Evolutionary conservation across 2,888 invertebrate genomes (phyloP).

Genomic region (Sphinx pinastri): DNA sequence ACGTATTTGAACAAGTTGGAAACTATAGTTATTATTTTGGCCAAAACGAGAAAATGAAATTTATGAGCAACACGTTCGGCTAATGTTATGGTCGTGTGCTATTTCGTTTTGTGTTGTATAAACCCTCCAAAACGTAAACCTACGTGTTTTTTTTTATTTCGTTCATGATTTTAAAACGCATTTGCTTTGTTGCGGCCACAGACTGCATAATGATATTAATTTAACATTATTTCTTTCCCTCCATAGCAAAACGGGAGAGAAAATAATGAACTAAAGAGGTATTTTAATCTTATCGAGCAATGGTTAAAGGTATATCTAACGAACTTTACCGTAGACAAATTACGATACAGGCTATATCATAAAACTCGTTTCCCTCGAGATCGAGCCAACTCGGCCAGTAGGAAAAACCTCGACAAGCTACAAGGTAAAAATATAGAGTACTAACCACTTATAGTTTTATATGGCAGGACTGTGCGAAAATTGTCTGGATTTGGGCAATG

Average conservation of each 20-base stretch:
- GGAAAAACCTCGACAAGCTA: conserved; percentile 1
- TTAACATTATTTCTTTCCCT: too few relatives aligned
- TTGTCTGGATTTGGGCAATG: not conserved
- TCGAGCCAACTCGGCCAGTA: not conserved
- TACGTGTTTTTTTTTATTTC: too few relatives aligned
- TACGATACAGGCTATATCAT: conserved; percentile 10
- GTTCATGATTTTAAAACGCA: too few relatives aligned
- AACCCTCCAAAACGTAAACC: not conserved
- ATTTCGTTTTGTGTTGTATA: not conserved
- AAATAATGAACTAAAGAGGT: too few relatives aligned
- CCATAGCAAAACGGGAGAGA: too few relatives aligned
- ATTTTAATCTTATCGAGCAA: not conserved
- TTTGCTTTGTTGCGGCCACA: too few relatives aligned
- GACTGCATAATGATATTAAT: too few relatives aligned
- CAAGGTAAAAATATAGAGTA: conserved; percentile 18
- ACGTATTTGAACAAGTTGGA: conserved; percentile 1
- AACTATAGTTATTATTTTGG: conserved; percentile 12
- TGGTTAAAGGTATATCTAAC: not conserved
- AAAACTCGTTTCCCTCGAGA: conserved; percentile 8
- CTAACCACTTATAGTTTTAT: conserved; percentile 12
- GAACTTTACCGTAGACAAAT: conserved; percentile 7
- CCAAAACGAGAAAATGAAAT: conserved; percentile 16
- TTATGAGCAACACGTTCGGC: conserved; percentile 20
- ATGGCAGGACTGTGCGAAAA: not conserved
- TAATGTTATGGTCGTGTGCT: not conserved